Conservation (phyloP, 2,113 vertebrate species). For the Semicossyphus pulcher region DNA sequence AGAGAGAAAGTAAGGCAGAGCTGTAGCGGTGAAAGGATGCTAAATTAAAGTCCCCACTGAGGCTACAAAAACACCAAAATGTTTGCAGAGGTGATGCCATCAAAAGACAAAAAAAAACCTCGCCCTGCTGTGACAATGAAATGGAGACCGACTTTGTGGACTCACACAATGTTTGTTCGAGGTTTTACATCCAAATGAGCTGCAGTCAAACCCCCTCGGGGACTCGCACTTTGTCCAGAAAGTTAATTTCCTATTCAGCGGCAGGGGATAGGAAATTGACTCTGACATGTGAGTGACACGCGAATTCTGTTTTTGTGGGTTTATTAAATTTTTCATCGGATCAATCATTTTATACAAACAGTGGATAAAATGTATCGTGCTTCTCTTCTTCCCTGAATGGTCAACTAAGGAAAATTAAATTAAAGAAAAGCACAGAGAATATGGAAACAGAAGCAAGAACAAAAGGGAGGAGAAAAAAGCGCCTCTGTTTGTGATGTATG, state of each 20-base stretch:
- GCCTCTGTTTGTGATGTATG: slow-evolving; percentile 6
- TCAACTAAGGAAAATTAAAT: slow-evolving; percentile 26
- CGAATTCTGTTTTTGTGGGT: slow-evolving; percentile 47
- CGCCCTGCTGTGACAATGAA: slow-evolving; percentile 54
- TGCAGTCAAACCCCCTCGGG: slow-evolving; percentile 41
- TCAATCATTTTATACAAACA: slow-evolving; percentile 56
- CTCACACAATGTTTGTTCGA: slow-evolving; percentile 60
- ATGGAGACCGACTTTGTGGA: slow-evolving; percentile 54
- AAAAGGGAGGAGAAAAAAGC: background rate
- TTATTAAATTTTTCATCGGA: slow-evolving; percentile 57
- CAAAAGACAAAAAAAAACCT: slow-evolving; percentile 53
- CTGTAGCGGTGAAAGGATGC: background rate
- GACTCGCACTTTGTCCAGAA: slow-evolving; percentile 68
- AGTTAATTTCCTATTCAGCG: slow-evolving; percentile 63
- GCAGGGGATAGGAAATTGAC: slow-evolving; percentile 54
- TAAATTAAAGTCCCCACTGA: slow-evolving; percentile 5
- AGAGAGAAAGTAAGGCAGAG: background rate
- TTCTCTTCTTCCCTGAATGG: background rate
- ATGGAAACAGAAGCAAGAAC: background rate
- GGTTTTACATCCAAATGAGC: slow-evolving; percentile 74
- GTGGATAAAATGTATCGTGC: slow-evolving; percentile 7
- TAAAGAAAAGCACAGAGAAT: slow-evolving; percentile 8
- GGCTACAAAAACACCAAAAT: slow-evolving; percentile 21
- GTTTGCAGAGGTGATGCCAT: slow-evolving; percentile 34
- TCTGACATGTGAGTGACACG: slow-evolving; percentile 64